Percentiles rank a stretch among this genome's conserved stretches.
phyloP scores from a whole-genome alignment of 2,888 invertebrate species.

The Blera fallax region DNA sequence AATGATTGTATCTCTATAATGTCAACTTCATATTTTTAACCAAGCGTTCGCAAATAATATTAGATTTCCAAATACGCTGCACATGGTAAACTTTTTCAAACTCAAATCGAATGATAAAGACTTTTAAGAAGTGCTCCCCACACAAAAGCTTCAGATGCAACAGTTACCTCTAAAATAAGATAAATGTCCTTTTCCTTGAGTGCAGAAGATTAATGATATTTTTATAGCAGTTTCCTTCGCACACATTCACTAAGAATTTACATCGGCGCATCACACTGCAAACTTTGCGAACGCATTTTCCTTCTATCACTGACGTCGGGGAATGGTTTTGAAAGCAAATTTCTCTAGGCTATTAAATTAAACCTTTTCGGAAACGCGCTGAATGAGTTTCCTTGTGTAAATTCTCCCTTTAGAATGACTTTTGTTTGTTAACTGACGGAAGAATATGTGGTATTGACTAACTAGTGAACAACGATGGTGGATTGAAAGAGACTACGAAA shows the following conservation, averaged over 20 bases:
- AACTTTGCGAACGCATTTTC: slow-evolving; percentile 31
- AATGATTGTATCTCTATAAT: too few species aligned
- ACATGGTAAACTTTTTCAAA: background rate
- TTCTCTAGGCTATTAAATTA: too few species aligned
- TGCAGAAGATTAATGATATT: slow-evolving; percentile 53
- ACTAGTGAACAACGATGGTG: too few species aligned
- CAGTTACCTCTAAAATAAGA: slow-evolving; percentile 44
- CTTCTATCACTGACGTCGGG: background rate
- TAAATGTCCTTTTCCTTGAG: slow-evolving; percentile 26
- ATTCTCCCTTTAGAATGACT: too few species aligned
- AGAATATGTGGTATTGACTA: too few species aligned
- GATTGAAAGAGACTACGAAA: too few species aligned
- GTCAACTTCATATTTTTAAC: too few species aligned
- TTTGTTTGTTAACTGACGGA: too few species aligned
- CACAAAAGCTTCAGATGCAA: slow-evolving; percentile 38
- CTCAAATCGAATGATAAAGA: slow-evolving; percentile 6
- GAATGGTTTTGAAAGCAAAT: background rate
- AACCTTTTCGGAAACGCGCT: too few species aligned
- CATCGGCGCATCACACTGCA: background rate
- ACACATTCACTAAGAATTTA: background rate
- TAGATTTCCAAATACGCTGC: too few species aligned
- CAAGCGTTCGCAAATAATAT: too few species aligned
- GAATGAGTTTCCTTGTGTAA: too few species aligned
- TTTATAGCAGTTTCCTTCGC: slow-evolving; percentile 19
- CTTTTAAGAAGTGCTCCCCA: background rate